Percentiles rank a stretch among this genome's conserved stretches.
Conservation (phyloP, 2,113 vertebrate species). For the Panthera tigris region DNA sequence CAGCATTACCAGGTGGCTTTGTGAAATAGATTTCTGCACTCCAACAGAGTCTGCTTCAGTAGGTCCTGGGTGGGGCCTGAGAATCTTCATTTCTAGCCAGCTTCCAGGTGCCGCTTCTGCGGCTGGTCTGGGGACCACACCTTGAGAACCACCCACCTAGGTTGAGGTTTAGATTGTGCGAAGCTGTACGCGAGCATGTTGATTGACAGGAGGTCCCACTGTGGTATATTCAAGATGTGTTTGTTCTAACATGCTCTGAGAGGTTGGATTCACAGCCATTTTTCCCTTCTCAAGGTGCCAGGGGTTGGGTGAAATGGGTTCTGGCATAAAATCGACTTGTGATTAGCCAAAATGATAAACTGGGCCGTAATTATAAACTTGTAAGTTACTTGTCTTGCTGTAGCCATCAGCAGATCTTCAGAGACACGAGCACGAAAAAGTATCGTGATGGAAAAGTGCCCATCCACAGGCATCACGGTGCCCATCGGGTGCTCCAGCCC, state of each 20-base stretch:
- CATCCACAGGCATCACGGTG: neutral
- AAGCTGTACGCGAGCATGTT: neutral
- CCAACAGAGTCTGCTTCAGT: neutral
- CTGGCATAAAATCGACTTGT: neutral
- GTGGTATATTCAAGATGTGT: neutral
- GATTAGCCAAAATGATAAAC: neutral
- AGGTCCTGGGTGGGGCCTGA: neutral
- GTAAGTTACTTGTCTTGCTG: neutral
- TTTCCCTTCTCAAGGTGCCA: neutral
- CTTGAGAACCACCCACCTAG: neutral
- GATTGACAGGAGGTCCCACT: neutral
- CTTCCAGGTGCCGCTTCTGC: neutral
- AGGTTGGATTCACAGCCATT: neutral
- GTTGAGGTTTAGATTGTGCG: neutral
- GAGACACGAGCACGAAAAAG: neutral
- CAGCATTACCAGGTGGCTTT: neutral
- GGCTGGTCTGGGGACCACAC: neutral
- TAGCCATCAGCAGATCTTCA: neutral
- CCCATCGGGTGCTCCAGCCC: neutral
- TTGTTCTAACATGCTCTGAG: neutral
- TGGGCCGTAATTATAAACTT: neutral
- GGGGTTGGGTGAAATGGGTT: neutral
- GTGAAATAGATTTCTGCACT: neutral
- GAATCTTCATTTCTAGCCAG: neutral
- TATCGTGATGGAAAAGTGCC: neutral